Evolutionary conservation across 2,888 invertebrate genomes (phyloP).

Genomic region (Dryobota labecula): DNA sequence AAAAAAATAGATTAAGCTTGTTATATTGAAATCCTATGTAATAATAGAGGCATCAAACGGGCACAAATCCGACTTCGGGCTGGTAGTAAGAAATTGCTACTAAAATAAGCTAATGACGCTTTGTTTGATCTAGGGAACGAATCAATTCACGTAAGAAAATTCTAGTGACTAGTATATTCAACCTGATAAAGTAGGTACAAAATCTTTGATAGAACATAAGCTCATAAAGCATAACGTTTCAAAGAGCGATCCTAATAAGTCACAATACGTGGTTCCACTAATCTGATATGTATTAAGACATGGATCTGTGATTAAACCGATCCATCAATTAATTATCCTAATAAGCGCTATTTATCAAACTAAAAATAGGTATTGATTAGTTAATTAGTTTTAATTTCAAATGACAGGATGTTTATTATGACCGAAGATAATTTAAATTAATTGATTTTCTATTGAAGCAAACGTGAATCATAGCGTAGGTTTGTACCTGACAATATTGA

Average conservation of each 20-base stretch:
- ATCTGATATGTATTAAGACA: neutral
- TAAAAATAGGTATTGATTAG: conserved; percentile 3
- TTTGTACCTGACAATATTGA: conserved; percentile 1
- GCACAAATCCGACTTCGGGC: no score
- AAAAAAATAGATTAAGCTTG: neutral
- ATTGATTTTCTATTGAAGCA: conserved; percentile 5
- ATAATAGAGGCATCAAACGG: neutral
- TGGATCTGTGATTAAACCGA: conserved; percentile 7
- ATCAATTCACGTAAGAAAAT: neutral
- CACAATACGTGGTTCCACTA: neutral
- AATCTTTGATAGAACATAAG: neutral
- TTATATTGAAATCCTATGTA: no score
- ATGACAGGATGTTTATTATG: conserved; percentile 6
- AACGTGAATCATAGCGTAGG: neutral
- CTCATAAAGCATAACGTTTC: neutral
- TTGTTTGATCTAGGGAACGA: neutral
- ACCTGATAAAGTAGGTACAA: neutral
- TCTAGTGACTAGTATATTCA: neutral
- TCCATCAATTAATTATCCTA: conserved; percentile 29
- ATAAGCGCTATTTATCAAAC: neutral
- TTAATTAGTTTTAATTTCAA: conserved; percentile 10
- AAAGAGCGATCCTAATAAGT: neutral
- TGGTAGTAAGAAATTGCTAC: neutral
- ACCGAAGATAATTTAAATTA: conserved; percentile 11
- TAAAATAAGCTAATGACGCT: neutral